Percentiles rank a stretch among this genome's conserved stretches.
These are phyloP conservation scores for Cheilosia variabilis DNA, from an alignment of 2,888 invertebrate genomes.

Conservation along the genomic window DNA sequence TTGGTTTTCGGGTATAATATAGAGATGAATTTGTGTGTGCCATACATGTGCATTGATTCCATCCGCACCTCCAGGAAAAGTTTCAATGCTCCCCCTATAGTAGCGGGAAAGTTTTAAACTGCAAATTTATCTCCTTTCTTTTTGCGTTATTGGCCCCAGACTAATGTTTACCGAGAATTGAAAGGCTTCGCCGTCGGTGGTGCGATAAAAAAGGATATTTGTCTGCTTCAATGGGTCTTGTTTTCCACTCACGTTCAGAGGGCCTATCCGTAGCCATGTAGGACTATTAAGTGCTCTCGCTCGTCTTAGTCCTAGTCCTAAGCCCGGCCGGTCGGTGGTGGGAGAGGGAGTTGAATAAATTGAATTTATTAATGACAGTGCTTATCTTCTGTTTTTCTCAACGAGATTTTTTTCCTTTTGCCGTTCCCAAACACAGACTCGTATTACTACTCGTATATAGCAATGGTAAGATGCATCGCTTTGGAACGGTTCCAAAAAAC, in stretches of 20 bases:
- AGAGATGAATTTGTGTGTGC: conserved; percentile 40
- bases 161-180: conserved; percentile 52
- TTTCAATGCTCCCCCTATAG: conserved; percentile 66
- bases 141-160: conserved; percentile 15
- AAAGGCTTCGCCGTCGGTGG: conserved; percentile 35
- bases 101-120: conserved; percentile 72
- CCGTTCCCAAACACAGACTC: conserved; percentile 13
- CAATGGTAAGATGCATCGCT: conserved; percentile 74
- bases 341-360: conserved; percentile 65
- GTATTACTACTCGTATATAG: conserved; percentile 20
- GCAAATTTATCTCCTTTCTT: conserved; percentile 59
- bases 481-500: conserved; percentile 80
- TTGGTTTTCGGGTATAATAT: conserved; percentile 30
- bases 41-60: conserved; percentile 69
- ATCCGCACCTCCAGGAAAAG: conserved; percentile 71
- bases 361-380: conserved; percentile 77
- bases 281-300: conserved; percentile 51
- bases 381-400: conserved; percentile 74
- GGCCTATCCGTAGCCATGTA: conserved; percentile 53
- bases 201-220: conserved; percentile 39
- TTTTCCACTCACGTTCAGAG: conserved; percentile 63
- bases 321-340: no score
- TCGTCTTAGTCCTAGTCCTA: not conserved
- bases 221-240: conserved; percentile 62
- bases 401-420: conserved; percentile 34